Evolutionary conservation across 2,797 vertebrate genomes (phyloP).

Genomic region (Rhabdophis nuchalis): DNA sequence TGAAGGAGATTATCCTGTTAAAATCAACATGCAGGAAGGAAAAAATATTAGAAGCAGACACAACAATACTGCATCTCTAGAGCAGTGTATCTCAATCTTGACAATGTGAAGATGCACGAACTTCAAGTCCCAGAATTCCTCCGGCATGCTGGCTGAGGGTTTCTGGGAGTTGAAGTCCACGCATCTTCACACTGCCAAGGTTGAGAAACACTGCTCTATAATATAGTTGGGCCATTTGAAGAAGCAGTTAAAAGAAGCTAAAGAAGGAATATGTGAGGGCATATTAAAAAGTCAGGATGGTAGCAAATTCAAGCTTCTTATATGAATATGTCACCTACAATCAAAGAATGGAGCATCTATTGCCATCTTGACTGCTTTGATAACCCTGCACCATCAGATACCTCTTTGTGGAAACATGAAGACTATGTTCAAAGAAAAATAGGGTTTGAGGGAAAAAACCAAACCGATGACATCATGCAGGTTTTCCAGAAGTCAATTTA

Average conservation of each 20-base stretch:
- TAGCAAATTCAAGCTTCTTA: not conserved
- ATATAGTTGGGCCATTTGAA: not conserved
- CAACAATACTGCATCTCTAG: not conserved
- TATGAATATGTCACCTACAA: not conserved
- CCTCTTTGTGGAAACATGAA: not conserved
- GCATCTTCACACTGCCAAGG: not conserved
- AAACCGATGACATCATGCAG: not conserved
- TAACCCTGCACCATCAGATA: not conserved
- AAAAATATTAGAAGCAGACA: not conserved
- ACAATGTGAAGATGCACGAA: not conserved
- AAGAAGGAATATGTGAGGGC: not conserved
- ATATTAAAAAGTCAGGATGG: not conserved
- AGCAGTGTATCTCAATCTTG: not conserved
- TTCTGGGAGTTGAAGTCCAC: not conserved
- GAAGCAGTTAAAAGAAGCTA: not conserved
- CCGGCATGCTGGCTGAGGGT: not conserved
- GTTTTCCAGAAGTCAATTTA: not conserved
- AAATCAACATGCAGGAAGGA: not conserved
- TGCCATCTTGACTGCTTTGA: not conserved
- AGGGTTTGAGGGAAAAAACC: not conserved
- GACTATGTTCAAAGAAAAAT: not conserved
- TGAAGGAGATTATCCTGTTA: not conserved
- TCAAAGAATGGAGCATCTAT: not conserved
- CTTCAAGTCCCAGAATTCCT: not conserved
- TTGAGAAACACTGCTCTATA: not conserved